Conservation (phyloP, 2,113 vertebrate species). For the Cnemophilus loriae region DNA sequence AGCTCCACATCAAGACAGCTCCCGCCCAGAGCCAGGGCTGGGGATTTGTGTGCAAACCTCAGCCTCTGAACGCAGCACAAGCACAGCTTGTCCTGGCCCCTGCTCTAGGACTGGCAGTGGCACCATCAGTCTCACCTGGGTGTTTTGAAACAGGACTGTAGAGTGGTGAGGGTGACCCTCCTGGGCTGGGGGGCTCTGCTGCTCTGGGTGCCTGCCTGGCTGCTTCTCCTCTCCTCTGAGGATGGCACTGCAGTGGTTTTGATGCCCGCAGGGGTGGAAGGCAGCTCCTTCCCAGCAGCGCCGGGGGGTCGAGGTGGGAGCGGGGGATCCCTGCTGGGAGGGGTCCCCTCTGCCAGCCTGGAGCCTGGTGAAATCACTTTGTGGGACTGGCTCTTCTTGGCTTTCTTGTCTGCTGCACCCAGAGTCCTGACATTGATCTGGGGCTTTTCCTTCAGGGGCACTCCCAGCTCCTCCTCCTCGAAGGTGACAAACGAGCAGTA, state of each 20-base stretch:
- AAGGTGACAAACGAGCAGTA: constrained; percentile 97
- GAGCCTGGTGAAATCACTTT: constrained; percentile 54
- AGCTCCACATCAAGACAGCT: not conserved
- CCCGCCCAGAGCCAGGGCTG: not conserved
- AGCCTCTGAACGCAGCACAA: not conserved
- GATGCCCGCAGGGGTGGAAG: not conserved
- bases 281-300: constrained; percentile 45
- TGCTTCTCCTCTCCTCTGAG: constrained; percentile 75
- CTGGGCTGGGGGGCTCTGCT: constrained; percentile 76
- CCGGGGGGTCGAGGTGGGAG: not conserved
- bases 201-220: constrained; percentile 24
- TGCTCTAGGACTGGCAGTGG: not conserved
- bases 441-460: constrained; percentile 86
- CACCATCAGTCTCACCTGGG: constrained; percentile 80
- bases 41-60: not conserved
- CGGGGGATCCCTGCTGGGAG: constrained; percentile 40
- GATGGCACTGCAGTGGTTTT: not conserved
- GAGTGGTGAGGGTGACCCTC: constrained; percentile 87
- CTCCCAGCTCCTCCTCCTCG: constrained; percentile 85
- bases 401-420: constrained; percentile 78
- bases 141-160: constrained; percentile 88
- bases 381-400: constrained; percentile 68
- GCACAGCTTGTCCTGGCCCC: not conserved
- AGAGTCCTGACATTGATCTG: constrained; percentile 72
- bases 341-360: constrained; percentile 46